Evolutionary conservation across 2,797 vertebrate genomes (phyloP), one percentile per base, ranked within the genome.

Genomic region (Acipenser transmontanus): DNA sequence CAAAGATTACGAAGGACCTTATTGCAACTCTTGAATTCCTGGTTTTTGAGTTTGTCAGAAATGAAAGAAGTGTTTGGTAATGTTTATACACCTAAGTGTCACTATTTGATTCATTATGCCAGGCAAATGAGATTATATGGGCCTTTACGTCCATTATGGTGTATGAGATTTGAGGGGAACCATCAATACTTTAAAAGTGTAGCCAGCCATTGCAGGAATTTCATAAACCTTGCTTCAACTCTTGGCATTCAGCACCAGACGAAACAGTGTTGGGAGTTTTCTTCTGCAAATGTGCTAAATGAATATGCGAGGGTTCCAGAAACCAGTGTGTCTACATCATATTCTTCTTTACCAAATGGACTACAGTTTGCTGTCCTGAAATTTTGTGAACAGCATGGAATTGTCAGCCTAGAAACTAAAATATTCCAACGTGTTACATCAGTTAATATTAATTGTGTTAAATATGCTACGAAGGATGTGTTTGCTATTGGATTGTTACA

Each of bases 171-270:
- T 70, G 72, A 76, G 20, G 52, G 12, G 0, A 76, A 72, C 9
- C 69, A 66, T 12, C 71, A 73, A 49, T 73, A 76, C 61, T 76
- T 72, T 54, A 72, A 76, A 9, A 69, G 1, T 49, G 14, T 73
- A 63, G 20, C 69, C 3, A 61, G 13, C 49, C 68, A 64, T 8
- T 68, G 57, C 12, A 34, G 63, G 17, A 71, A 68, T 9, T 67
- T 13, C 49, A 63, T 8, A 65, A 17, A 17, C 14, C 14, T 65
- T 5, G 49, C 66, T 47, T 49, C 52, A 47, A 70, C 69, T 1
- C 52, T 69, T 8, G 63, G 60, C 8, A 62, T 49, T 4, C 50
- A 61, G 8, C 52, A 70, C 47, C 64, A 70, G 50, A 17, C 1
- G 14, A 17, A 17, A 17, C 14, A 56, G 14, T 65, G 62, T 17